Evolutionary conservation across 2,113 vertebrate genomes (phyloP).

Genomic region (Vicugna pacos): DNA sequence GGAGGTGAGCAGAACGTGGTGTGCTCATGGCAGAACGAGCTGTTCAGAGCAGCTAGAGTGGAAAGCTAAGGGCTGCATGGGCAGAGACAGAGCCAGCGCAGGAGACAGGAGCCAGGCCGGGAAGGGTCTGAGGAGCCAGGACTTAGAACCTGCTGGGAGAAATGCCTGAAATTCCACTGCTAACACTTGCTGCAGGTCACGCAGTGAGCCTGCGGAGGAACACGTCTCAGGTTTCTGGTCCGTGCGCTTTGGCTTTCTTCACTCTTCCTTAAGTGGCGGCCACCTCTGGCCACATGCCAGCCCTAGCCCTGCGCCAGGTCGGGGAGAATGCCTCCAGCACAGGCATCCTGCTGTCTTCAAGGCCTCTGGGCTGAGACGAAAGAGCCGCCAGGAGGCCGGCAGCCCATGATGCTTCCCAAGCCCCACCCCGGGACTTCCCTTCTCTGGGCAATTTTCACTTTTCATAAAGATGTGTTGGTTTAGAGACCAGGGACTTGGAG

Average conservation of each 20-base stretch:
- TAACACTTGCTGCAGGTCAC: neutral
- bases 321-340: neutral
- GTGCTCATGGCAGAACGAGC: neutral
- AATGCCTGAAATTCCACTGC: neutral
- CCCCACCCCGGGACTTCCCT: neutral
- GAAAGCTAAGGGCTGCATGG: neutral
- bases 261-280: neutral
- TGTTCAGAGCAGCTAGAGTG: neutral
- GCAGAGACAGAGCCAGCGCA: neutral
- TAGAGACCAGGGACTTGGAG: neutral
- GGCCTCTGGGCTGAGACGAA: neutral
- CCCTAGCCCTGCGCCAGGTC: neutral
- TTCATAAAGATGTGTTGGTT: neutral
- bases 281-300: neutral
- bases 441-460: slow-evolving; percentile 43
- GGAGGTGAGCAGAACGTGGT: neutral
- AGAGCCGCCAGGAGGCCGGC: neutral
- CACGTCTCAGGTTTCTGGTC: neutral
- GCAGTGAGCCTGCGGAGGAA: fast-evolving
- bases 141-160: neutral
- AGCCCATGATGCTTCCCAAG: neutral
- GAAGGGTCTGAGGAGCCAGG: neutral
- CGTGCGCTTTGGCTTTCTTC: too few species aligned
- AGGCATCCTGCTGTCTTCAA: neutral
- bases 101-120: neutral